Conservation (phyloP, 2,888 invertebrate species). For the Leptarthrus brevirostris region DNA sequence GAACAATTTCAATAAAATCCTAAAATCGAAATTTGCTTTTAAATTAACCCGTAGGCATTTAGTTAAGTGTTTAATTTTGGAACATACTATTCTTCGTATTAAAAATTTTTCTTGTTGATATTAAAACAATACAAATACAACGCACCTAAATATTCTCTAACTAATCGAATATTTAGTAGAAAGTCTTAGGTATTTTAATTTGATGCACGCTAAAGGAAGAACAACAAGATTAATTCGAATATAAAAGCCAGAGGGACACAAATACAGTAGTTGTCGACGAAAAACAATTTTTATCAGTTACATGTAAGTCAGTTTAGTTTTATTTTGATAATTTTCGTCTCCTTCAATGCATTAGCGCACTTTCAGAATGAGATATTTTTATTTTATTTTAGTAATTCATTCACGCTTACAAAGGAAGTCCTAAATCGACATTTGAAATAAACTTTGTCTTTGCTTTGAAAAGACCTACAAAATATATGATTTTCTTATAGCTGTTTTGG, state of each 20-base stretch:
- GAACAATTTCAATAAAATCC: conserved; percentile 23
- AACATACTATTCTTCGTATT: conserved; percentile 9
- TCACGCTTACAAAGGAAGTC: not conserved
- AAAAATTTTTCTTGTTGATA: not conserved
- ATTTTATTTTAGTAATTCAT: not conserved
- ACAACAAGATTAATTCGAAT: conserved; percentile 25
- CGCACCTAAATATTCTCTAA: conserved; percentile 18
- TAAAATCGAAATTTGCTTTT: conserved; percentile 29
- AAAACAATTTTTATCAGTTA: conserved; percentile 7
- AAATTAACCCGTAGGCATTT: not conserved
- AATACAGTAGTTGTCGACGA: conserved; percentile 12
- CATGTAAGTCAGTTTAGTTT: not conserved
- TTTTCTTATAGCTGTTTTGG: conserved; percentile 9
- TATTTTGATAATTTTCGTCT: not conserved
- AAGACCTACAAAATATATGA: conserved; percentile 40
- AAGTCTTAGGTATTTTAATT: not conserved
- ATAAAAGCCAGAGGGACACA: conserved; percentile 11
- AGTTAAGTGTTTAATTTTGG: conserved; percentile 12
- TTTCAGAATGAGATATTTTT: not conserved
- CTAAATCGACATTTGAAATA: conserved; percentile 26
- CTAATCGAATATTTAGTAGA: conserved; percentile 5
- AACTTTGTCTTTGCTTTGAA: conserved; percentile 20
- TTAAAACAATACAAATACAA: conserved; percentile 15
- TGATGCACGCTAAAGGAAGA: conserved; percentile 21
- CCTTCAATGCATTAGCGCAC: not conserved